phyloP scores from a whole-genome alignment of 2,113 vertebrate genomes.

The Eptatretus burgeri region DNA sequence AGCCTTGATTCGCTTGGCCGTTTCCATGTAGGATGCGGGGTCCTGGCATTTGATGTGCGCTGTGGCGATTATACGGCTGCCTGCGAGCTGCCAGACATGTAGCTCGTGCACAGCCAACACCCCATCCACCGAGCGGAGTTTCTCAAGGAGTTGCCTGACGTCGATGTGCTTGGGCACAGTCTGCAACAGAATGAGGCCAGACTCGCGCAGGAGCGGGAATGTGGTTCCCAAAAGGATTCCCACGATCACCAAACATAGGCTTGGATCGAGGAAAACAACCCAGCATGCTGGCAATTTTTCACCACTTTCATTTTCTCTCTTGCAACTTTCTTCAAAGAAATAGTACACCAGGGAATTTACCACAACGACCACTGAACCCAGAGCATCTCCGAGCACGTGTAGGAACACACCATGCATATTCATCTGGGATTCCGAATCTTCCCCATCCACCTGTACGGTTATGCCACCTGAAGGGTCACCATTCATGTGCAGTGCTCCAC shows the following conservation, averaged over 20 bases:
- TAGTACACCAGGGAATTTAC: slow-evolving; percentile 3
- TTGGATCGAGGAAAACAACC: background rate
- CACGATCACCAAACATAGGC: slow-evolving; percentile 1
- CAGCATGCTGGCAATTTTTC: background rate
- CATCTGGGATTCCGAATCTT: slow-evolving; percentile 9
- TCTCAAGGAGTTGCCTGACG: background rate
- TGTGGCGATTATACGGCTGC: slow-evolving; percentile 8
- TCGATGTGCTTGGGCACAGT: slow-evolving; percentile 8
- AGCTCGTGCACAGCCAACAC: slow-evolving; percentile 9
- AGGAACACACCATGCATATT: slow-evolving; percentile 5
- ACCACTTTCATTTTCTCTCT: background rate
- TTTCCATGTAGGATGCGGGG: background rate
- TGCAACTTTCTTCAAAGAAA: background rate
- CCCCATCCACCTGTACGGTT: background rate
- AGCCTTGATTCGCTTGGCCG: background rate
- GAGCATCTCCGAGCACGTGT: slow-evolving; percentile 3
- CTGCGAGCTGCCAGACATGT: slow-evolving; percentile 10
- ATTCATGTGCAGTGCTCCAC: background rate
- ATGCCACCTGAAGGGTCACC: background rate
- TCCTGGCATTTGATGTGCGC: slow-evolving; percentile 8
- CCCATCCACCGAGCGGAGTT: slow-evolving; percentile 7
- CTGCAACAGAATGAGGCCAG: slow-evolving; percentile 10
- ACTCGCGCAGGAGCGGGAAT: slow-evolving; percentile 6
- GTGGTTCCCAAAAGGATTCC: slow-evolving; percentile 1
- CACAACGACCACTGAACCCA: slow-evolving; percentile 3